Base-by-base conservation (phyloP, 2,888 invertebrate species). In the Xiphydria camelus region DNA sequence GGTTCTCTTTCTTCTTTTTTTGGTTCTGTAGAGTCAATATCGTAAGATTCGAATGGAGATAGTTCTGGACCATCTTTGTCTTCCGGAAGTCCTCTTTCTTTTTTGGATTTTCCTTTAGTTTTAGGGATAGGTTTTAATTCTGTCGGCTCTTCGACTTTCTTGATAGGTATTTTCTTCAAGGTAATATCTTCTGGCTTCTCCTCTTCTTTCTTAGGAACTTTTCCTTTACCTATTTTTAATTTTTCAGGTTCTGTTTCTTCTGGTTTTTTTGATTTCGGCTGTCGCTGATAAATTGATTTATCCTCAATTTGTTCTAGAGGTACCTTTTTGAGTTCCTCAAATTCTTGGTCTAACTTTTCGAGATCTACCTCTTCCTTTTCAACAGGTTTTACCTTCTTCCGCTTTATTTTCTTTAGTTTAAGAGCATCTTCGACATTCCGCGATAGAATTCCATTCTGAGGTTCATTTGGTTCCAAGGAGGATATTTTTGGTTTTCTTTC, bases 151-250 rank as follows among this genome's bases (percentile, higher is more conserved):
- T 64, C 66, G 23, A 64, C 57, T 2, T 65, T 58, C 55, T 79
- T 79, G 43, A 73, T 61, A 4, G 80, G 79, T 40, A 77, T 72
- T 62, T 81, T 81, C 61, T 79, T 82, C 5, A 82, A 65, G 18
- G 72, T 77, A 1, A 82, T 69, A 26, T 66, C 68, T 58, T 79
- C 77, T 12, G 71, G 59, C 20, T 64, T 69, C 23, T 52, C 51
- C 38, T 69, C 63, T 25, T 78, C 76, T 35, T 62, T 53, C 44
- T 70, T 55, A 10, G 76, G 70, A 57, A 78, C 66, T 57, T 79
- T 78, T 17, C 81, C 81, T 62, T 81, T 80, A 4, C 78, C 78
- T 22, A 79, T 58, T 40, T 73, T 74, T 0, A 80, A 54, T 42
- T 37, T 62, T 61, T 10, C 55, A 53, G 41, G 58, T 57, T 17